Evolutionary conservation across 2,113 vertebrate genomes (phyloP).

Genomic region (Notothenia coriiceps): DNA sequence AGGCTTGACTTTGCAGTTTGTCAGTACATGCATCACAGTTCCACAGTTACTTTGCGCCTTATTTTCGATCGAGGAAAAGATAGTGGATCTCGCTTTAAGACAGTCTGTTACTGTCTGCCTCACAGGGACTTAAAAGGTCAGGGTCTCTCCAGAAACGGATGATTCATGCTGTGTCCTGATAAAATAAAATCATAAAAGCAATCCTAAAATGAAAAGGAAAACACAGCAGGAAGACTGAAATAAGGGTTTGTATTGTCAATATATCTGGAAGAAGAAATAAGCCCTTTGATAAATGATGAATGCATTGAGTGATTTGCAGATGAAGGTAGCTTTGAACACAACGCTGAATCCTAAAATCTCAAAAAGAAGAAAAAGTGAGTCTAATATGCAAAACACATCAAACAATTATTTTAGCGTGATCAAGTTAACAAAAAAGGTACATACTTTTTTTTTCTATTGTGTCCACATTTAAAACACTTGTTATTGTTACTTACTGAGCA

Average conservation of each 20-base stretch:
- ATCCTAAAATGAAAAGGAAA: conserved; percentile 27
- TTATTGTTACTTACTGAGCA: background rate
- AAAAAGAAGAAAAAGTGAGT: background rate
- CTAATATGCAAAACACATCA: background rate
- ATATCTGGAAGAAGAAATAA: background rate
- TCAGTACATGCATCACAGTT: background rate
- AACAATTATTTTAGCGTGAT: background rate
- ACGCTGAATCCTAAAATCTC: background rate
- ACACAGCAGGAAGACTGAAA: conserved; percentile 11
- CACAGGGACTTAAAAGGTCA: conserved; percentile 46
- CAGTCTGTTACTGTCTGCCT: conserved; percentile 16
- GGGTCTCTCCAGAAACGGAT: conserved; percentile 19
- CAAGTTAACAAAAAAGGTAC: background rate
- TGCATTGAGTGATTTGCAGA: background rate
- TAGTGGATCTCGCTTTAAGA: conserved; percentile 8
- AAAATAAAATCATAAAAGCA: conserved; percentile 33
- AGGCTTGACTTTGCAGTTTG: conserved; percentile 18
- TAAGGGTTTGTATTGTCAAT: background rate
- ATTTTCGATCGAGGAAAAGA: conserved; percentile 2
- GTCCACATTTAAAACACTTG: background rate
- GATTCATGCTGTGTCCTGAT: conserved; percentile 37
- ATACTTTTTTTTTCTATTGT: background rate
- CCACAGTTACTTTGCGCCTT: background rate
- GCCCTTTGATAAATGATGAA: background rate
- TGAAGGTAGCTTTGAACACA: background rate